Base-by-base conservation (phyloP, 2,888 invertebrate genomes). In the Bellardia bayeri region DNA sequence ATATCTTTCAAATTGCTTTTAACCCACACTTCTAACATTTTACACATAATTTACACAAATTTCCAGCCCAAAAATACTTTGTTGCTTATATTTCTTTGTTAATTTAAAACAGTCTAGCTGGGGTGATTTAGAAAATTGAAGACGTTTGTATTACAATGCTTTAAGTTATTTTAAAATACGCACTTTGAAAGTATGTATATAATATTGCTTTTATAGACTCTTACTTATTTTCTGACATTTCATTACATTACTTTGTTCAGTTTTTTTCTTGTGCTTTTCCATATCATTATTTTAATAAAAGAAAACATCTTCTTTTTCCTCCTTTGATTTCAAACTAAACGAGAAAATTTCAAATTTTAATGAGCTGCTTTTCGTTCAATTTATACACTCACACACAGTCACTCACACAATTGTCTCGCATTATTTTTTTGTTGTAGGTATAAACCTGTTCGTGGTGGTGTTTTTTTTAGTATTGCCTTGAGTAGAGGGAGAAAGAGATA, bases 271-370 rank as follows among this genome's bases (percentile, higher is more conserved):
- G 40, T 63, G 30, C 37, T 37, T 51, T 66, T 45, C 58, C 54
- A 33, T 49, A 23, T 71, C 54, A 79, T 78, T 68, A 61, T 51
- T 51, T 49, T 56, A 82, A 63, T 68, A 74, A 40, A 58, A 56
- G n/a, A 45, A 78, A 71, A 76, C 76, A 83, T 74, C 56, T 84
- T 82, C 54, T 66, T 72, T 69, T 71, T 37, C 23, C 23, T 64
- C 42, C 68, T 82, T 74, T 71, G 51, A 78, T 83, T 85, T 69
- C 40, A 61, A 83, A 76, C 49, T 80, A 64, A 75, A 74, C 37
- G 30, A 64, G 79, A 82, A 87, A 76, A 84, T 88, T 88, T 89
- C 68, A 85, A 90, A 84, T 89, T 89, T 89, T 90, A 90, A 90
- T 90, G 89, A 90, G 86, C 85, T 88, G 11, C 58, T 45, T 58